phyloP scores from a whole-genome alignment of 2,797 vertebrate species.

The Ctenopoma kingsleyae region DNA sequence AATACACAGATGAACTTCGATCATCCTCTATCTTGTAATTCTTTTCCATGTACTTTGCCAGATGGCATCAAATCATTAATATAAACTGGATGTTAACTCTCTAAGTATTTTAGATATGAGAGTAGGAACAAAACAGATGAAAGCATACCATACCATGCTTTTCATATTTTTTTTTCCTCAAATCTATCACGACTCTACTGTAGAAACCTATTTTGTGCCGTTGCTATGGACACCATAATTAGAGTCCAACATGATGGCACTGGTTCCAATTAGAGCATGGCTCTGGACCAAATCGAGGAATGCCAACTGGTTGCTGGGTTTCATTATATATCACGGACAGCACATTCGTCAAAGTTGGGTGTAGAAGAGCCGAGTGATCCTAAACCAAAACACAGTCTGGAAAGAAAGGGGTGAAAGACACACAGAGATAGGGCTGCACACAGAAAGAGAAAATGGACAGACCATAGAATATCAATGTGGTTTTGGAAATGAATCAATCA shows the following conservation, averaged over 20 bases:
- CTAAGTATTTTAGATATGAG: neutral
- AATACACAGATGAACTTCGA: constrained; percentile 28
- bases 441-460: constrained; percentile 4
- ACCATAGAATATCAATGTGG: constrained; percentile 3
- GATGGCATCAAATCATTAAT: constrained; percentile 24
- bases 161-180: constrained; percentile 17
- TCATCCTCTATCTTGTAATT: constrained; percentile 11
- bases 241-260: constrained; percentile 50
- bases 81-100: neutral
- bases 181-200: constrained; percentile 23
- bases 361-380: constrained; percentile 12
- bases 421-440: neutral
- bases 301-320: constrained; percentile 53
- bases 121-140: constrained; percentile 14
- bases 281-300: constrained; percentile 42
- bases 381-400: constrained; percentile 26
- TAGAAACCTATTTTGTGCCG: constrained; percentile 37
- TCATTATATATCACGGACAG: constrained; percentile 35
- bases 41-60: neutral
- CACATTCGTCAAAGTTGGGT: constrained; percentile 25
- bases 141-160: constrained; percentile 11
- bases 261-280: constrained; percentile 65
- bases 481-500: constrained; percentile 33
- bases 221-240: constrained; percentile 72
- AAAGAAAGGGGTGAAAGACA: neutral